Conservation (phyloP, 2,888 invertebrate genomes). For the Prionchulus punctatus region DNA sequence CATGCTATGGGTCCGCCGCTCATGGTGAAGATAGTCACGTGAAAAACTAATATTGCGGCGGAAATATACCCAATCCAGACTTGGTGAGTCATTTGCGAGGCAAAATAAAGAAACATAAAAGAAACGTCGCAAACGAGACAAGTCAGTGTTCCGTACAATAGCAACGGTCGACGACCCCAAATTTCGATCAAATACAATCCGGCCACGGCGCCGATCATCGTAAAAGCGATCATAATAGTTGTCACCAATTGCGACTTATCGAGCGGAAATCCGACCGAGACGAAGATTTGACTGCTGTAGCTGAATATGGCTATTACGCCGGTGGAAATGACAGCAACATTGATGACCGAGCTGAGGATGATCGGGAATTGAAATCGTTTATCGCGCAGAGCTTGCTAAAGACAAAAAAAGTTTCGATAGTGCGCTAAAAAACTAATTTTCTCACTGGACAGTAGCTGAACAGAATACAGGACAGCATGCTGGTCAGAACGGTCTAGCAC, state of each 20-base stretch:
- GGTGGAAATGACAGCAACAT: constrained; percentile 7
- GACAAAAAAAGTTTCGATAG: too few species aligned
- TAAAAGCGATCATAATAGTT: constrained; percentile 5
- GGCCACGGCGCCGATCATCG: constrained; percentile 5
- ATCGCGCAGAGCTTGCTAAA: background rate
- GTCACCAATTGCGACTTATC: background rate
- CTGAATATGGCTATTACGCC: constrained; percentile 11
- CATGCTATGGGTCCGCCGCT: constrained; percentile 12
- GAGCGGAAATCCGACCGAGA: background rate
- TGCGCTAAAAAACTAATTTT: too few species aligned
- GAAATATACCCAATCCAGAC: background rate
- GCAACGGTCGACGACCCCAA: constrained; percentile 3
- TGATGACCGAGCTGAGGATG: background rate
- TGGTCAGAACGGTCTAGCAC: too few species aligned
- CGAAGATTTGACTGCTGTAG: constrained; percentile 4
- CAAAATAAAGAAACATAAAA: constrained; percentile 1
- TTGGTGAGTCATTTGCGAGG: background rate
- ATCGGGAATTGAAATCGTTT: background rate
- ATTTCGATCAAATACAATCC: constrained; percentile 7
- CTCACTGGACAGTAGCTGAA: too few species aligned
- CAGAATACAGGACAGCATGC: too few species aligned
- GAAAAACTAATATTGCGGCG: background rate
- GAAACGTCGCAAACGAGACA: background rate
- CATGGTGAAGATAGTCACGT: constrained; percentile 10
- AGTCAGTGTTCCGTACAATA: background rate